Percentiles rank a stretch among this genome's conserved stretches.
Evolutionary conservation across 1,140 invertebrate genomes (phyloP).

Genomic region (Cydia strobilella): DNA sequence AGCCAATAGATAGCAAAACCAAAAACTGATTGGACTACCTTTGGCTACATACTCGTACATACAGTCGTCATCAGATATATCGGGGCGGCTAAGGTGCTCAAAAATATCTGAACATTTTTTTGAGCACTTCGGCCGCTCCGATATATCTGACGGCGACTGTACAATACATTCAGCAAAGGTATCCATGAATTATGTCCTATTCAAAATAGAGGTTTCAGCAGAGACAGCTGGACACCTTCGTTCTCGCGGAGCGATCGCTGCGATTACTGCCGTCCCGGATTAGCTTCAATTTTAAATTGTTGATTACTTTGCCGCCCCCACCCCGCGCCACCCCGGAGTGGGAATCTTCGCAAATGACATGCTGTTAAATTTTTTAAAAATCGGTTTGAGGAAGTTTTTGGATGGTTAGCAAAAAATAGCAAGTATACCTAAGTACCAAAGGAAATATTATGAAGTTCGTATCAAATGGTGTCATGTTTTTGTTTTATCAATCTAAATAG

Average conservation of each 20-base stretch:
- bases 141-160: too few species aligned
- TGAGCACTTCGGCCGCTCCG: too few species aligned
- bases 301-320: constrained; percentile 58
- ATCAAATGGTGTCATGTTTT: background rate
- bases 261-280: constrained; percentile 59
- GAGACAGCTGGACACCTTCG: background rate
- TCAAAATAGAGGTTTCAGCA: background rate
- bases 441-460: too few species aligned
- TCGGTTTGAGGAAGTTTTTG: constrained; percentile 38
- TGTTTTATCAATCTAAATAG: background rate
- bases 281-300: constrained; percentile 75
- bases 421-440: background rate
- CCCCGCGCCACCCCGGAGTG: constrained; percentile 14
- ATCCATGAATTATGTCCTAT: background rate
- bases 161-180: background rate
- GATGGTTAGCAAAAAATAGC: constrained; percentile 34
- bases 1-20: too few species aligned
- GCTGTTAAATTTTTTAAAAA: constrained; percentile 57
- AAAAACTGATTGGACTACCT: too few species aligned
- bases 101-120: too few species aligned
- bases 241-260: constrained; percentile 51
- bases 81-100: too few species aligned
- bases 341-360: constrained; percentile 51
- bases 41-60: too few species aligned
- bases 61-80: too few species aligned